Percentiles rank a stretch among this genome's conserved stretches.
Conservation (phyloP, 2,888 invertebrate genomes). For the Chymomyza amoena region DNA sequence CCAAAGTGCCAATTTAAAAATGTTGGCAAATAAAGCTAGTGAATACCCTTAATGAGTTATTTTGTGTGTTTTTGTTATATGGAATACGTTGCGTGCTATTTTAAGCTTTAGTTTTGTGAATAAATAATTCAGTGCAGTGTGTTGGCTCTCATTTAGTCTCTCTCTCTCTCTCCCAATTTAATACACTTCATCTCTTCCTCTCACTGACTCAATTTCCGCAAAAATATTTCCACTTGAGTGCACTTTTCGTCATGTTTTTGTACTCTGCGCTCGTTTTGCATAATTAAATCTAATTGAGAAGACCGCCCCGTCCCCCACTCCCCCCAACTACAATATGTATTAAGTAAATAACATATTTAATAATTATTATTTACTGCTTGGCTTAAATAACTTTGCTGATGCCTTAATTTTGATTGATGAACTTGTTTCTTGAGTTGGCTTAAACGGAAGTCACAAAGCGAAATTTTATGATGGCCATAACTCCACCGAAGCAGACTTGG, state of each 20-base stretch:
- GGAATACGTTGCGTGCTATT: not conserved
- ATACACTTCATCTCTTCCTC: conserved; percentile 32
- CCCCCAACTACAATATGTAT: not conserved
- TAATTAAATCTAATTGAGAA: not conserved
- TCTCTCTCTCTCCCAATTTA: not conserved
- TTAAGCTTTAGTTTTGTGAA: not conserved
- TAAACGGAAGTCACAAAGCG: not conserved
- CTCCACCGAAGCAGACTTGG: not conserved
- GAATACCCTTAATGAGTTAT: no score
- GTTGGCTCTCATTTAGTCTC: not conserved
- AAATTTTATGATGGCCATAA: conserved; percentile 2
- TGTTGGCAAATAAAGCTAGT: no score
- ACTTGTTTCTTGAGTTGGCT: not conserved
- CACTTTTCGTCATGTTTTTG: conserved; percentile 38
- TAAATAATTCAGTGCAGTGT: not conserved
- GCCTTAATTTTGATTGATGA: not conserved
- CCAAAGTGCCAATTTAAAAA: no score
- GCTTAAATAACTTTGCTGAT: not conserved
- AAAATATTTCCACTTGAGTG: conserved; percentile 54
- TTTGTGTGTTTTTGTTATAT: not conserved
- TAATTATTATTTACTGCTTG: not conserved
- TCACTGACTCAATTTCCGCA: conserved; percentile 56
- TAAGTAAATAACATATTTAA: not conserved
- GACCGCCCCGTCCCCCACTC: not conserved
- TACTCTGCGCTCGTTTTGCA: conserved; percentile 14